phyloP scores from a whole-genome alignment of 2,113 vertebrate species.

The Glaucidium brasilianum region DNA sequence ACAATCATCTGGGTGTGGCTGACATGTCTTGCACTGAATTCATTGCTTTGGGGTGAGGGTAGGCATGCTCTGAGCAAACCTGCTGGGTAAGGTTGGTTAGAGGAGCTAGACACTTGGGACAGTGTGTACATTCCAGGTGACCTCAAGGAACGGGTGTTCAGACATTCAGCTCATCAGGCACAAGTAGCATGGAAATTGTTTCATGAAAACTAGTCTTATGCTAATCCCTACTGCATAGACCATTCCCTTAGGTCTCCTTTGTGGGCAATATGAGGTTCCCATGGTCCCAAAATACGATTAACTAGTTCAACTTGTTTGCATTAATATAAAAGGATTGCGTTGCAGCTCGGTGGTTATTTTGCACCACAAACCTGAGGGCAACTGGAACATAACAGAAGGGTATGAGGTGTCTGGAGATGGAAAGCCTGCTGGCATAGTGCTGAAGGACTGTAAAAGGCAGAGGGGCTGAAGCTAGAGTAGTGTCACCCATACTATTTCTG shows the following conservation, averaged over 20 bases:
- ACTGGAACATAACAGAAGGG: neutral
- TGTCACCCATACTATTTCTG: neutral
- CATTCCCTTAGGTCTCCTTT: neutral
- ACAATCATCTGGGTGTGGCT: neutral
- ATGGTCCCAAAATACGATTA: neutral
- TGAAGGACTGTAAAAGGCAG: neutral
- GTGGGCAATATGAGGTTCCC: neutral
- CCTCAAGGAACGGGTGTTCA: neutral
- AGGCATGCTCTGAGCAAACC: neutral
- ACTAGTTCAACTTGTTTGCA: neutral
- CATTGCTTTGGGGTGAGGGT: neutral
- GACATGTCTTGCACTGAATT: neutral
- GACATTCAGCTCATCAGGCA: neutral
- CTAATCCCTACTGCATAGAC: neutral
- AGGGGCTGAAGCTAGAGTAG: neutral
- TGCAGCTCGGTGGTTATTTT: neutral
- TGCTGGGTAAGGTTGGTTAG: neutral
- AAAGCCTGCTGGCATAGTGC: neutral
- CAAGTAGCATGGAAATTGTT: neutral
- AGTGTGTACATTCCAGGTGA: rapidly evolving
- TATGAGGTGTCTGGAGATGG: neutral
- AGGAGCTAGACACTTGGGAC: neutral
- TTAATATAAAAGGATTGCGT: neutral
- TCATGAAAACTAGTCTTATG: neutral
- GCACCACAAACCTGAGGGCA: neutral